phyloP scores from a whole-genome alignment of 2,797 vertebrate genomes.

The Acanthopagrus latus region DNA sequence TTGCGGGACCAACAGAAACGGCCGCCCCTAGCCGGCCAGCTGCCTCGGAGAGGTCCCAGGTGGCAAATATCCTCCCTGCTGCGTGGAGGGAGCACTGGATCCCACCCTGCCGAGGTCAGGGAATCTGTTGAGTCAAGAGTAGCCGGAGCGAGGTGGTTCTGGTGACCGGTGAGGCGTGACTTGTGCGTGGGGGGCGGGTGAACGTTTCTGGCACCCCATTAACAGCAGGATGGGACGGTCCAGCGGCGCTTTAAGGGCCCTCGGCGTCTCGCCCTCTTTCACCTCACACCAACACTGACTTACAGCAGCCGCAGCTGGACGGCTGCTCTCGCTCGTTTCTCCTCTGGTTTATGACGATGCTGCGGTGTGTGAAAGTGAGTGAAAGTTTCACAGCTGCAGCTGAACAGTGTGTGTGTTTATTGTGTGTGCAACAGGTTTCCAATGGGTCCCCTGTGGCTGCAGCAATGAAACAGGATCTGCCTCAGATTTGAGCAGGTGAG shows the following conservation, averaged over 20 bases:
- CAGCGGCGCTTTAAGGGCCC: slow-evolving; percentile 68
- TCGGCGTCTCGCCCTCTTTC: slow-evolving; percentile 45
- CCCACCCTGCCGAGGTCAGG: slow-evolving; percentile 55
- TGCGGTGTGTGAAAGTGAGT: slow-evolving; percentile 27
- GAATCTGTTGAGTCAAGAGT: slow-evolving; percentile 60
- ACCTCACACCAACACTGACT: slow-evolving; percentile 51
- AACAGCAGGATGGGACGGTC: slow-evolving; percentile 73
- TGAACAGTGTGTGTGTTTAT: slow-evolving; percentile 47
- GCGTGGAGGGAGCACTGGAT: slow-evolving; percentile 32
- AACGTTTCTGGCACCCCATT: slow-evolving; percentile 69
- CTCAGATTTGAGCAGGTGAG: slow-evolving; percentile 56
- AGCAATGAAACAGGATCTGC: slow-evolving; percentile 70
- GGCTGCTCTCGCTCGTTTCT: slow-evolving; percentile 14
- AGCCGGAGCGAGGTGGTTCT: slow-evolving; percentile 41
- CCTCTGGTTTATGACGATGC: slow-evolving; percentile 28
- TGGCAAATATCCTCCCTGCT: slow-evolving; percentile 68
- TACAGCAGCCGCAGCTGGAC: slow-evolving; percentile 70
- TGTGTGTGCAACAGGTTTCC: slow-evolving; percentile 30
- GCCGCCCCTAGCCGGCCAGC: slow-evolving; percentile 63
- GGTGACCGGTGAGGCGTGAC: slow-evolving; percentile 58
- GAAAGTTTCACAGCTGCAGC: slow-evolving; percentile 52
- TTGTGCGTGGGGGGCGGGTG: neutral
- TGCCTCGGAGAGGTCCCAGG: slow-evolving; percentile 70
- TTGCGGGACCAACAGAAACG: slow-evolving; percentile 52
- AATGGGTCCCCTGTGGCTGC: slow-evolving; percentile 56